Conservation (phyloP, 2,797 vertebrate species). For the Gastrophryne carolinensis region DNA sequence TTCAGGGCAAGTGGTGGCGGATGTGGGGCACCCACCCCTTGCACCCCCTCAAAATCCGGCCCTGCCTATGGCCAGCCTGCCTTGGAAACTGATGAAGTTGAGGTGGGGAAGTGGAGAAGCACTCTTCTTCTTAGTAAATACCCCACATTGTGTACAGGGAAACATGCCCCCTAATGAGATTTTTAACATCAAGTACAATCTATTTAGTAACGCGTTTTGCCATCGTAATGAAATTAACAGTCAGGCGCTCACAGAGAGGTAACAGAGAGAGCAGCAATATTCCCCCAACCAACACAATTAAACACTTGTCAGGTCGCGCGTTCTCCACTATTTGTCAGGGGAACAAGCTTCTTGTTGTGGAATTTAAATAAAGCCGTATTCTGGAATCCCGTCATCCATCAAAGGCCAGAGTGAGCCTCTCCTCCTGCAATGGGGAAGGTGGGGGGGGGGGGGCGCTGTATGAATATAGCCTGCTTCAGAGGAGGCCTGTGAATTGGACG, state of each 20-base stretch:
- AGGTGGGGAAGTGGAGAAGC: too few species aligned
- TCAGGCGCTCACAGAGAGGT: neutral
- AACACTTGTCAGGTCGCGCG: conserved; percentile 1
- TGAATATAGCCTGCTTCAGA: neutral
- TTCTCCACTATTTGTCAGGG: conserved; percentile 4
- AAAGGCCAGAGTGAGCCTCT: neutral
- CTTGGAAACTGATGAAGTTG: too few species aligned
- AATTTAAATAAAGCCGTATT: neutral
- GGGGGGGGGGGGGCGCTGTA: too few species aligned
- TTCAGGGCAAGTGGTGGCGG: too few species aligned
- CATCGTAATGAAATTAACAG: conserved; percentile 25
- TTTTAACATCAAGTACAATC: neutral
- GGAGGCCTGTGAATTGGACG: neutral
- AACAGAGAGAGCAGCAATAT: neutral
- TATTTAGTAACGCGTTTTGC: conserved; percentile 10
- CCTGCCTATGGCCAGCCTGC: too few species aligned
- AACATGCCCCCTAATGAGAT: conserved; percentile 9
- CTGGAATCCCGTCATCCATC: neutral
- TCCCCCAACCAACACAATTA: conserved; percentile 24
- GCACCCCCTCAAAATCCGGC: too few species aligned
- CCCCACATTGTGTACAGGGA: too few species aligned
- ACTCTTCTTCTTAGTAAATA: too few species aligned
- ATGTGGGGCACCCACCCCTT: too few species aligned
- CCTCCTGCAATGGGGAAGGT: neutral
- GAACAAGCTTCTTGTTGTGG: neutral